These are phyloP conservation scores for Cataglyphis cursor DNA, from an alignment of 2,888 invertebrate species.

Conservation along the genomic window DNA sequence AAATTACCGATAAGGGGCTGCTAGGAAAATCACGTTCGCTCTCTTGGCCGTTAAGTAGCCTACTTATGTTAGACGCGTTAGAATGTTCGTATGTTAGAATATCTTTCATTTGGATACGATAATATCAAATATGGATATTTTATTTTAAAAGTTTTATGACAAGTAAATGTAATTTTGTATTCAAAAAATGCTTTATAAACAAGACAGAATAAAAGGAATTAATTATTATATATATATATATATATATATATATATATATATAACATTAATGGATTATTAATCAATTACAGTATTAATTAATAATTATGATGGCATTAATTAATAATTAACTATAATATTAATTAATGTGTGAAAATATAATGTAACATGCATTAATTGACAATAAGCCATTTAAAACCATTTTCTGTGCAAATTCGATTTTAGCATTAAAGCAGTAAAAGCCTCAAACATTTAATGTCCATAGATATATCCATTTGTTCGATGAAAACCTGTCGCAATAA, in stretches of 20 bases:
- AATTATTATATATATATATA: not conserved
- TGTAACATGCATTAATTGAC: not conserved
- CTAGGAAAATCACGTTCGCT: conserved; percentile 66
- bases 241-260: too few relatives aligned
- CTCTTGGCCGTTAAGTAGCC: conserved; percentile 41
- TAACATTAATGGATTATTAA: not conserved
- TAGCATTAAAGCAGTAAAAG: conserved; percentile 1
- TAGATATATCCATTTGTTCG: conserved; percentile 53
- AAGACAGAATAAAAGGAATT: not conserved
- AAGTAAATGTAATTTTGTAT: conserved; percentile 34
- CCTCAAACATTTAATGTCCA: conserved; percentile 24
- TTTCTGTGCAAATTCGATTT: not conserved
- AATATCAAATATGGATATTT: conserved; percentile 83
- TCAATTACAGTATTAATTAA: not conserved
- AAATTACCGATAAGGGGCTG: conserved; percentile 78
- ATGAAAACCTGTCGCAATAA: conserved; percentile 68
- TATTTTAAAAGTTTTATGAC: conserved; percentile 74
- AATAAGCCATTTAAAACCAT: not conserved
- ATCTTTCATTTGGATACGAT: conserved; percentile 64
- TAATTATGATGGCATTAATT: not conserved
- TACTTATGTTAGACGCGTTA: conserved; percentile 41
- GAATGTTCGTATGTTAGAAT: conserved; percentile 50
- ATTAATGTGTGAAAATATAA: not conserved
- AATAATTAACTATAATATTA: not conserved
- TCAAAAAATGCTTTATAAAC: conserved; percentile 55